These are phyloP conservation scores for Chymomyza procnemis DNA, from an alignment of 2,888 invertebrate species.

Conservation along the genomic window DNA sequence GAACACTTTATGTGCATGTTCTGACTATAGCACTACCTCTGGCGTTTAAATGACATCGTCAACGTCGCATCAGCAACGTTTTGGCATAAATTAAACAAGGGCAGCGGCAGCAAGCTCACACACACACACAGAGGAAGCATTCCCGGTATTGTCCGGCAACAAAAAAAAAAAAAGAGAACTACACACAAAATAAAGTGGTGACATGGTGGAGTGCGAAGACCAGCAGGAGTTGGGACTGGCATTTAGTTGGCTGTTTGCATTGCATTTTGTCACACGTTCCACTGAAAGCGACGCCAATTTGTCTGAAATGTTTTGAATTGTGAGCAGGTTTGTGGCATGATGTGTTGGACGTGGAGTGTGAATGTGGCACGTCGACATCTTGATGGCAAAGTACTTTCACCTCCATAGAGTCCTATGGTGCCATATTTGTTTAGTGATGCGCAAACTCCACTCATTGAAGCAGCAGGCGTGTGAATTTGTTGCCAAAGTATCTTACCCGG, in stretches of 20 bases:
- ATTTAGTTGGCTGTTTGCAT: slow-evolving; percentile 49
- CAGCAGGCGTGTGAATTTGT: not conserved
- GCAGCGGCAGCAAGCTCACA: slow-evolving; percentile 15
- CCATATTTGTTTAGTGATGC: not conserved
- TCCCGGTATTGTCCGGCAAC: not conserved
- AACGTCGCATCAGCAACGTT: slow-evolving; percentile 62
- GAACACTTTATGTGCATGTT: not conserved
- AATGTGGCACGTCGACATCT: slow-evolving; percentile 24
- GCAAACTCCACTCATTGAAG: not conserved
- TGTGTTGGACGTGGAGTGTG: not conserved
- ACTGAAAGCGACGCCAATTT: slow-evolving; percentile 68
- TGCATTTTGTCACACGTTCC: slow-evolving; percentile 72
- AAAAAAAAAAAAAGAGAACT: not conserved
- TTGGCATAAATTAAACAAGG: slow-evolving; percentile 70
- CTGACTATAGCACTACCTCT: not conserved
- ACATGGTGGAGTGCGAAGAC: not conserved
- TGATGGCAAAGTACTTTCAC: slow-evolving; percentile 35
- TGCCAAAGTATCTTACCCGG: not conserved
- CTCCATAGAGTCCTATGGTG: slow-evolving; percentile 15
- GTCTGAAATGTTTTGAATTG: slow-evolving; percentile 71
- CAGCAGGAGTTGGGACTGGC: not conserved
- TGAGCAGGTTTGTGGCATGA: slow-evolving; percentile 41
- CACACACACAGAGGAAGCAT: not conserved
- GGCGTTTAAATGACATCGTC: slow-evolving; percentile 61
- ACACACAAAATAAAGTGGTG: no score